Conservation (phyloP, 2,113 vertebrate genomes). For the Peromyscus leucopus region DNA sequence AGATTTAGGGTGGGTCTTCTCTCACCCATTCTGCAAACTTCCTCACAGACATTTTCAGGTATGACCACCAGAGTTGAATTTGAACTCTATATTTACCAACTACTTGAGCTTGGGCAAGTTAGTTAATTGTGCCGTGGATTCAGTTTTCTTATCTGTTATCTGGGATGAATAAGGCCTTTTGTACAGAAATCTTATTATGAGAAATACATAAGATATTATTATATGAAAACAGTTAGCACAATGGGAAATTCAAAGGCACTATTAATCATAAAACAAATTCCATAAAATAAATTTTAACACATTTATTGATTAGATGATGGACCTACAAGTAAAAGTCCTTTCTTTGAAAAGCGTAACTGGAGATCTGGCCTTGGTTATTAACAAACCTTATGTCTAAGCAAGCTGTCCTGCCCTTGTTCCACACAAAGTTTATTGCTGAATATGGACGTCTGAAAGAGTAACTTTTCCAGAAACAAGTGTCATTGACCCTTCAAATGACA, state of each 20-base stretch:
- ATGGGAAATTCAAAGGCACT: background rate
- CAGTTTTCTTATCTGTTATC: background rate
- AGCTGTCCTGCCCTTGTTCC: background rate
- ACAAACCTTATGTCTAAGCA: fast-evolving
- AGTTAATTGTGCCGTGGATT: fast-evolving
- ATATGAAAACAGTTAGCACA: fast-evolving
- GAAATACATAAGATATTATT: too few species aligned
- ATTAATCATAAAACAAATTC: background rate
- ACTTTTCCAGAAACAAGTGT: background rate
- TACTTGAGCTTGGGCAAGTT: too few species aligned
- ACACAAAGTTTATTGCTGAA: background rate
- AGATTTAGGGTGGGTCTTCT: background rate
- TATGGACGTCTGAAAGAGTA: background rate
- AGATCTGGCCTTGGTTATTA: background rate
- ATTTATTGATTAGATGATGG: fast-evolving
- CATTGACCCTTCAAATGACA: background rate
- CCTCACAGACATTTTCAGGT: background rate
- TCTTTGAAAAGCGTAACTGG: fast-evolving
- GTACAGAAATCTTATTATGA: too few species aligned
- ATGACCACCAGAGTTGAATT: too few species aligned
- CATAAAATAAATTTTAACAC: background rate
- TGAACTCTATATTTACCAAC: fast-evolving
- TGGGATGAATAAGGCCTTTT: background rate
- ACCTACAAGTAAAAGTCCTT: background rate
- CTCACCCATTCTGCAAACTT: background rate